These are phyloP conservation scores for Mystacornis crossleyi DNA, from an alignment of 2,113 vertebrate species.

Conservation along the genomic window DNA sequence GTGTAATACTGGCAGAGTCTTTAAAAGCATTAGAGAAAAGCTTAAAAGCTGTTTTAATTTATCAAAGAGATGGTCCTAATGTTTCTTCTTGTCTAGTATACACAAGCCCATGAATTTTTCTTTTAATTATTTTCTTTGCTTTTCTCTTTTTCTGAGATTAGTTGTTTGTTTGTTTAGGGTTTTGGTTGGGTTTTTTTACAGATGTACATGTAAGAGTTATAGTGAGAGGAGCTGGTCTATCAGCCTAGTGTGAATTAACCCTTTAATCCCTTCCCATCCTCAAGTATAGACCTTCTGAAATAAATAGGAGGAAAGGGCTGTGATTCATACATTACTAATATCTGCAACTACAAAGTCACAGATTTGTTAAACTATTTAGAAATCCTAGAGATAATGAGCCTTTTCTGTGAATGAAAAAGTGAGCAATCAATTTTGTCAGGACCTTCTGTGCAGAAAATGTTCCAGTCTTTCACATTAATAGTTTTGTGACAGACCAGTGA, in stretches of 20 bases:
- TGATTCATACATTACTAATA: neutral
- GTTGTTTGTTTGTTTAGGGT: neutral
- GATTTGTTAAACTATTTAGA: neutral
- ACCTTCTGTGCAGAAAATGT: neutral
- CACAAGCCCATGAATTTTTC: accelerated
- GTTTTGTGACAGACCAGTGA: neutral
- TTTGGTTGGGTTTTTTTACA: neutral
- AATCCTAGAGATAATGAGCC: neutral
- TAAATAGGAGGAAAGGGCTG: neutral
- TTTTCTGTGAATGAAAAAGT: neutral
- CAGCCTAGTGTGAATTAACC: neutral
- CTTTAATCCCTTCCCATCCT: neutral
- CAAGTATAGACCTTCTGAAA: neutral
- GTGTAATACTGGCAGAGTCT: neutral
- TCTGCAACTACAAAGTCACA: neutral
- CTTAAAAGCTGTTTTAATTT: neutral
- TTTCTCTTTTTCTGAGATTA: neutral
- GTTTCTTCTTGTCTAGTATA: neutral
- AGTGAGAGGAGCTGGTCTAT: neutral
- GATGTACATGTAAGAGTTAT: neutral
- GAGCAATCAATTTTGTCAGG: neutral
- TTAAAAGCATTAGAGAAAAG: neutral
- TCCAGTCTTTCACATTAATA: neutral
- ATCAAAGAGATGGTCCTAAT: neutral
- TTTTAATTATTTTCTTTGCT: neutral